Evolutionary conservation across 37 sponge, comb jelly and placozoan species (phyloP).

Genomic region (Lycopodina hypogea): DNA sequence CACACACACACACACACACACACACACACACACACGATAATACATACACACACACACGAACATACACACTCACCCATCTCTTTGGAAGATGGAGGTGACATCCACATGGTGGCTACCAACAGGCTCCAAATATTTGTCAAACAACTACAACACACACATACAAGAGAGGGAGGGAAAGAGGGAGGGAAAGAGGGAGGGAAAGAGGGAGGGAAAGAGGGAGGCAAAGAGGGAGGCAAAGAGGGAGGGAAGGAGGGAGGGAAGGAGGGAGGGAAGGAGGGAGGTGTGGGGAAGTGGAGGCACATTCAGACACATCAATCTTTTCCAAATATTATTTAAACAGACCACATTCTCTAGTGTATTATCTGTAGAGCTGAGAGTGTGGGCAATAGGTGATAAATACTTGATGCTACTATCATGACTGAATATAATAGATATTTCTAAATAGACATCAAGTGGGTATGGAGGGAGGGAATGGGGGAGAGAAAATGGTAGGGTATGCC

Average conservation of each 20-base stretch:
- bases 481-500: background rate
- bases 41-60: no score
- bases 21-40: no score
- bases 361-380: no score
- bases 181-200: no score
- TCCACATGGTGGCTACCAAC: constrained; percentile 23
- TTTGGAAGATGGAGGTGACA: constrained; percentile 9
- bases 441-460: background rate
- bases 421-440: no score
- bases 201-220: background rate
- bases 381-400: no score
- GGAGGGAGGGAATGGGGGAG: background rate
- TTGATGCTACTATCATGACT: no score
- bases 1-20: no score
- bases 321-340: no score
- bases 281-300: no score
- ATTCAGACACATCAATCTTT: no score
- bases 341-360: no score
- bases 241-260: background rate
- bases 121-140: constrained; percentile 20
- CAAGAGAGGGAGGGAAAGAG: background rate
- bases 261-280: background rate
- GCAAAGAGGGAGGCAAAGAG: background rate
- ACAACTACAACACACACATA: constrained; percentile 26
- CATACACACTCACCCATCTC: constrained; percentile 48